Percentiles rank a stretch among this genome's conserved stretches.
Conservation (phyloP, 2,888 invertebrate genomes). For the Serripes groenlandicus region DNA sequence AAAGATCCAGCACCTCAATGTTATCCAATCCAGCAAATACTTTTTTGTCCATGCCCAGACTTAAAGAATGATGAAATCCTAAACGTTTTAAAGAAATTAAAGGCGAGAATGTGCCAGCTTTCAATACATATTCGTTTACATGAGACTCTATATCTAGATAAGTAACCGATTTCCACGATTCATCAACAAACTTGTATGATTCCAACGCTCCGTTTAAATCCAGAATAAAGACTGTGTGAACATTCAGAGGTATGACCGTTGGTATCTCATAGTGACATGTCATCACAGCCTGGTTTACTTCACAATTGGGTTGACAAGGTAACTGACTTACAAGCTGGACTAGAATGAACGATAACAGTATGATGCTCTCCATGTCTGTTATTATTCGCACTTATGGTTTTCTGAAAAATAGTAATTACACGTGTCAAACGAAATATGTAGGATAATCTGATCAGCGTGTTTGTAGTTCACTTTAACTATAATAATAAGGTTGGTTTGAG, state of each 20-base stretch:
- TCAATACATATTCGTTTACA: neutral
- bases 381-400: no score
- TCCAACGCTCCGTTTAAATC: neutral
- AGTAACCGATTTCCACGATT: neutral
- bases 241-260: neutral
- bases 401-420: no score
- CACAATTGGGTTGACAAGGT: no score
- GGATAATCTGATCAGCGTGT: no score
- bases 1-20: neutral
- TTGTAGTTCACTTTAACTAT: no score
- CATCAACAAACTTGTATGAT: neutral
- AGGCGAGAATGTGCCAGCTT: neutral
- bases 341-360: no score
- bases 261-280: neutral
- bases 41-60: neutral
- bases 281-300: no score
- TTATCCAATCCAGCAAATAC: neutral
- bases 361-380: no score
- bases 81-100: neutral
- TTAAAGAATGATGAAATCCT: neutral
- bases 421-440: no score
- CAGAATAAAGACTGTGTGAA: neutral
- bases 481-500: no score
- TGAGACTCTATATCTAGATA: neutral
- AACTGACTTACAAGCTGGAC: no score